Conservation (phyloP, 2,797 vertebrate species). For the Menidia menidia region DNA sequence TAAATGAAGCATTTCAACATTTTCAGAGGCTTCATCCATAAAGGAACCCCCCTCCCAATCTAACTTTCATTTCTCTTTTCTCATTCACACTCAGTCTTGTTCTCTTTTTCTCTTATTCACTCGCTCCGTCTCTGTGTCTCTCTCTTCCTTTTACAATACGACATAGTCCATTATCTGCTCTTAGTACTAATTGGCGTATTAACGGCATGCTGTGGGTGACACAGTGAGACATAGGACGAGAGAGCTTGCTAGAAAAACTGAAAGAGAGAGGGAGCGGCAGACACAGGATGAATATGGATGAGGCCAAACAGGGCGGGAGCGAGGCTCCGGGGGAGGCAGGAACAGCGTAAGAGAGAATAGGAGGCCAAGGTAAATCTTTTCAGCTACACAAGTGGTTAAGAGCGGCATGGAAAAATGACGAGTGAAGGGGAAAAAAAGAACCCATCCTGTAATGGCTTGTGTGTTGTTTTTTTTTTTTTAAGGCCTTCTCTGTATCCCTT, state of each 20-base stretch:
- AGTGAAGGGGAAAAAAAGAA: slow-evolving; percentile 75
- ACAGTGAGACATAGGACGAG: slow-evolving; percentile 76
- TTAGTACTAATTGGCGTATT: slow-evolving; percentile 89
- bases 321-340: slow-evolving; percentile 70
- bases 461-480: slow-evolving; percentile 64
- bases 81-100: slow-evolving; percentile 57
- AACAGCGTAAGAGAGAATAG: slow-evolving; percentile 74
- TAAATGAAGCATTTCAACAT: slow-evolving; percentile 69
- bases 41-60: slow-evolving; percentile 46
- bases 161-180: slow-evolving; percentile 89
- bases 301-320: slow-evolving; percentile 63
- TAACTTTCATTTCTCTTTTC: slow-evolving; percentile 17
- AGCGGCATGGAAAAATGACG: slow-evolving; percentile 84
- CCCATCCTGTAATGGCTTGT: slow-evolving; percentile 80
- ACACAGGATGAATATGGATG: slow-evolving; percentile 77
- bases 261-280: slow-evolving; percentile 44
- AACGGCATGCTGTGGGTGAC: slow-evolving; percentile 85
- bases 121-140: slow-evolving; percentile 64
- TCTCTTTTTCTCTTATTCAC: slow-evolving; percentile 55
- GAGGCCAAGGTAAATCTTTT: slow-evolving; percentile 87
- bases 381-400: slow-evolving; percentile 86
- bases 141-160: slow-evolving; percentile 78
- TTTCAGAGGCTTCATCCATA: slow-evolving; percentile 68
- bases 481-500: slow-evolving; percentile 81
- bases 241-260: slow-evolving; percentile 46